phyloP scores from a whole-genome alignment of 1,140 invertebrate genomes.

The Drosophila cardini region DNA sequence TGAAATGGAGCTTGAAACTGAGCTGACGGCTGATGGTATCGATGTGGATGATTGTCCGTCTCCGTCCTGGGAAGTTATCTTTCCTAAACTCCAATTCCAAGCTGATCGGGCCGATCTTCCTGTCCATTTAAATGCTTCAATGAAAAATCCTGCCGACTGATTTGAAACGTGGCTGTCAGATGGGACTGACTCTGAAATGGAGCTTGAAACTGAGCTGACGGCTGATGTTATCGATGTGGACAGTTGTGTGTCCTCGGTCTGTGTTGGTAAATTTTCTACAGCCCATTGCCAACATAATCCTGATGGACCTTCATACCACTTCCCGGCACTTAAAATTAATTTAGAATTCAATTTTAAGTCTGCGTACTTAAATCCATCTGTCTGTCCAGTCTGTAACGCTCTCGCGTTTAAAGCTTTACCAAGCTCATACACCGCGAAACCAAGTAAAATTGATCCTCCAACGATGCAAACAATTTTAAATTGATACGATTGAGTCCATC shows the following conservation, averaged over 20 bases:
- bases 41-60: background rate
- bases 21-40: background rate
- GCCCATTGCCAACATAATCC: background rate
- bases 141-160: background rate
- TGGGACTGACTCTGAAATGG: background rate
- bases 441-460: conserved; percentile 1
- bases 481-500: background rate
- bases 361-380: too few species aligned
- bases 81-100: conserved; percentile 5
- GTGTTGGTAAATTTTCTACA: background rate
- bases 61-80: too few species aligned
- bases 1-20: background rate
- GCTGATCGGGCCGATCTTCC: background rate
- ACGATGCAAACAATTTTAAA: background rate
- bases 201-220: background rate
- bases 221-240: background rate
- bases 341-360: background rate
- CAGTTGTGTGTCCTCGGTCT: background rate
- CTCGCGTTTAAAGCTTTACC: background rate
- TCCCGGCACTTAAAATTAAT: background rate
- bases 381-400: too few species aligned
- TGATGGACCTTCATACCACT: background rate
- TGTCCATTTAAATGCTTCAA: conserved; percentile 1
- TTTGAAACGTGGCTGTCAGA: background rate
- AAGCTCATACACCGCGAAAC: background rate